Conservation (phyloP, 2,113 vertebrate species). For the Emberiza fucata region DNA sequence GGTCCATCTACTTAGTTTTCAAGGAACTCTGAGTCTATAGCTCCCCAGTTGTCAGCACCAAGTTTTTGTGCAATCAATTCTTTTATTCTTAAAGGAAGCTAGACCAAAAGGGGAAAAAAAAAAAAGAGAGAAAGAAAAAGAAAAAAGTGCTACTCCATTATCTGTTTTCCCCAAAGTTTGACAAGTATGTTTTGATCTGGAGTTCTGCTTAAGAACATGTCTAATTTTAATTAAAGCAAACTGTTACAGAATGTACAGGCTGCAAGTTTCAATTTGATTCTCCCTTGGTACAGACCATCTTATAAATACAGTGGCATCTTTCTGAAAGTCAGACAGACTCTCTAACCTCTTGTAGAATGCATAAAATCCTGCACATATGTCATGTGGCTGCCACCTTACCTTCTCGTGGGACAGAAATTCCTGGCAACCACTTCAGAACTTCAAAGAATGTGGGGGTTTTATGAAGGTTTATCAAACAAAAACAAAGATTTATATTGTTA, state of each 20-base stretch:
- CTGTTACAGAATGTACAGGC: neutral
- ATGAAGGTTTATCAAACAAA: neutral
- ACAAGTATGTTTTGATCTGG: neutral
- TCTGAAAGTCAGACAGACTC: slow-evolving; percentile 15
- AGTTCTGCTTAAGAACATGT: neutral
- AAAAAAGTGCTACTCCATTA: neutral
- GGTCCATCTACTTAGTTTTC: neutral
- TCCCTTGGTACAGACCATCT: slow-evolving; percentile 13
- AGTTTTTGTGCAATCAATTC: neutral
- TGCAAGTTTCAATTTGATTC: slow-evolving; percentile 1
- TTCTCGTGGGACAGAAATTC: slow-evolving; percentile 5
- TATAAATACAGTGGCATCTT: neutral
- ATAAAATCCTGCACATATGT: slow-evolving; percentile 26
- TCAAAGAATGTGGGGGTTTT: neutral
- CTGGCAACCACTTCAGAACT: neutral
- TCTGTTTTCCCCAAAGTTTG: neutral
- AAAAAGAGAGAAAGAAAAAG: neutral
- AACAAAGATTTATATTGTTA: neutral
- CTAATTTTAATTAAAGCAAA: slow-evolving; percentile 34
- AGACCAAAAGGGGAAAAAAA: neutral
- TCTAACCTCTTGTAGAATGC: slow-evolving; percentile 2
- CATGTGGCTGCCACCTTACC: slow-evolving; percentile 31
- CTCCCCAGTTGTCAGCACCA: neutral
- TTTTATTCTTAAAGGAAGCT: neutral
- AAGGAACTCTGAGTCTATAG: neutral